A percentile compares a stretch with the other conserved stretches of the same genome.
Conservation (phyloP, 2,888 invertebrate species). For the Neoaliturus tenellus region DNA sequence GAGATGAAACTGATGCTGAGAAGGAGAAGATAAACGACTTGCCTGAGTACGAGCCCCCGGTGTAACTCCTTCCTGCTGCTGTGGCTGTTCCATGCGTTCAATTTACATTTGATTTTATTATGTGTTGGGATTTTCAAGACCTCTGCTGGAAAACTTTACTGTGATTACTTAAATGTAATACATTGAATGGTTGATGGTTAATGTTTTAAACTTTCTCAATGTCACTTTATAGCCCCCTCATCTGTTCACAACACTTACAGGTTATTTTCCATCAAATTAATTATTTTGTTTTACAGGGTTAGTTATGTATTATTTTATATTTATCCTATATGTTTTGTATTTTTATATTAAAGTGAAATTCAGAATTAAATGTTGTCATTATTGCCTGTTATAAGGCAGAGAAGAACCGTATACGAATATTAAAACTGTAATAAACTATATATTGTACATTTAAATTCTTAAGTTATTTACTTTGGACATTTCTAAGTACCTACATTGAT, state of each 20-base stretch:
- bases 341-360: not conserved
- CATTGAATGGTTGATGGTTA: not conserved
- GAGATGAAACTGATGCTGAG: conserved; percentile 80
- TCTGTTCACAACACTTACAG: not conserved
- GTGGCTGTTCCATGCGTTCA: not conserved
- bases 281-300: not conserved
- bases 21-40: conserved; percentile 77
- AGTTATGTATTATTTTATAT: not conserved
- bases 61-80: not conserved
- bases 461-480: not conserved
- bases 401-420: conserved; percentile 7
- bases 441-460: not conserved
- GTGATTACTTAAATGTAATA: not conserved
- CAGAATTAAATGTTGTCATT: not conserved
- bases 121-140: conserved; percentile 40
- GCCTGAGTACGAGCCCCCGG: conserved; percentile 72
- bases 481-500: too few relatives aligned
- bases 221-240: not conserved
- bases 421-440: not conserved
- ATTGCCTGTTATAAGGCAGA: conserved; percentile 34
- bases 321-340: not conserved
- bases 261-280: not conserved
- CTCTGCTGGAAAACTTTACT: conserved; percentile 45
- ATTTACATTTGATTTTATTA: conserved; percentile 5
- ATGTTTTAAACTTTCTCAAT: conserved; percentile 17